Percentiles rank a stretch among this genome's conserved stretches.
Evolutionary conservation across 2,113 vertebrate genomes (phyloP).

Genomic region (Oncorhynchus mykiss): DNA sequence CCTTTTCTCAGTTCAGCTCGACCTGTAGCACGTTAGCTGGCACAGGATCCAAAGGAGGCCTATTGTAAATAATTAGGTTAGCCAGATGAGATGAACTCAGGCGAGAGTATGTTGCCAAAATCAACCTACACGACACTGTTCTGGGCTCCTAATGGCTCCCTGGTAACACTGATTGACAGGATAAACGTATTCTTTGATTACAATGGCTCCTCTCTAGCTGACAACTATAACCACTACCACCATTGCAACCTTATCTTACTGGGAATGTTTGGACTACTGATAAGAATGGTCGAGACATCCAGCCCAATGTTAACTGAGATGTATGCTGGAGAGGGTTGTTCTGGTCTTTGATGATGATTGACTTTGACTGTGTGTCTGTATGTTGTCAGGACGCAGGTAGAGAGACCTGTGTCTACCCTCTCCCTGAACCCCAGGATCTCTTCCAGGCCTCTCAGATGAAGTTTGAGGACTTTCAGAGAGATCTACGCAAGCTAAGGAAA

Average conservation of each 20-base stretch:
- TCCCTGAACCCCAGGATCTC: constrained; percentile 94
- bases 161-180: constrained; percentile 42
- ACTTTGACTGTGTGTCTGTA: constrained; percentile 42
- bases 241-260: constrained; percentile 38
- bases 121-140: constrained; percentile 67
- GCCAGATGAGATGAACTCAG: constrained; percentile 76
- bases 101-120: constrained; percentile 61
- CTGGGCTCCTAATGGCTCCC: constrained; percentile 45
- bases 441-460: constrained; percentile 96
- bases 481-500: constrained; percentile 92
- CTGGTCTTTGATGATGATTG: constrained; percentile 41
- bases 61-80: constrained; percentile 75
- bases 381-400: constrained; percentile 85
- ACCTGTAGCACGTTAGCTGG: constrained; percentile 66
- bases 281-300: constrained; percentile 28
- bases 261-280: constrained; percentile 43
- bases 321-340: constrained; percentile 37
- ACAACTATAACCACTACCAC: constrained; percentile 31
- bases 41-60: constrained; percentile 66
- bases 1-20: constrained; percentile 56
- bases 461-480: constrained; percentile 96
- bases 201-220: not conserved
- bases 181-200: constrained; percentile 25
- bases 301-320: constrained; percentile 38
- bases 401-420: constrained; percentile 87